Evolutionary conservation across 2,888 invertebrate genomes (phyloP).

Genomic region (Drosophila planitibia): DNA sequence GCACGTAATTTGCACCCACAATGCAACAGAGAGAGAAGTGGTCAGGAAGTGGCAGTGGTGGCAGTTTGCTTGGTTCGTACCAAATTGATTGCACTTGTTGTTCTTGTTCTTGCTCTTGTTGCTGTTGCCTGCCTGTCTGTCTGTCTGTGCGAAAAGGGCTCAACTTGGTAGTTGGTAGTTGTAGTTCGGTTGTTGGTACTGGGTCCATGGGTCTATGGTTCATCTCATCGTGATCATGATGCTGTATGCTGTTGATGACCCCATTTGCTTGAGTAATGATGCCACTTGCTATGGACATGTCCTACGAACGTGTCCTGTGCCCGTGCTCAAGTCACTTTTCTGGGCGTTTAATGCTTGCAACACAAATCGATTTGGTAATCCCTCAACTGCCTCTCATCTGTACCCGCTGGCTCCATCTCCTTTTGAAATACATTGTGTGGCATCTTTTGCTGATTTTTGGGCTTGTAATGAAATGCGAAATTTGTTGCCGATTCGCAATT

Average conservation of each 20-base stretch:
- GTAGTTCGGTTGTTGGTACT: conserved; percentile 4
- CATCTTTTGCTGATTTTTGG: conserved; percentile 57
- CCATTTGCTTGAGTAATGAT: conserved; percentile 80
- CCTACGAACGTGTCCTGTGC: conserved; percentile 9
- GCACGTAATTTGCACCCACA: conserved; percentile 61
- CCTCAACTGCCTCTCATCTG: not conserved
- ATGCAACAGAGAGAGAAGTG: conserved; percentile 13
- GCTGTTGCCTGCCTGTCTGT: conserved; percentile 15
- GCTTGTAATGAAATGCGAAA: conserved; percentile 64
- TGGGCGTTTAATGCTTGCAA: conserved; percentile 42
- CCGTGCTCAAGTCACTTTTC: conserved; percentile 28
- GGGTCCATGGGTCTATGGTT: conserved; percentile 27
- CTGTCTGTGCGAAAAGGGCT: conserved; percentile 3
- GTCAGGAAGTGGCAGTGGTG: not conserved
- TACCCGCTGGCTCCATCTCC: not conserved
- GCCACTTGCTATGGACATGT: conserved; percentile 63
- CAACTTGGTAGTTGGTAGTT: conserved; percentile 13
- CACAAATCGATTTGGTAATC: conserved; percentile 62
- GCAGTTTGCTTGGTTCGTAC: conserved; percentile 45
- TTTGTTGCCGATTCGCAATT: conserved; percentile 40
- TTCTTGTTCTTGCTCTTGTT: conserved; percentile 27
- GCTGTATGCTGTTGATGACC: conserved; percentile 71
- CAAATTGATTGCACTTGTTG: conserved; percentile 76
- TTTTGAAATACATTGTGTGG: conserved; percentile 14
- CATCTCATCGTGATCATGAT: conserved; percentile 33